Conservation (phyloP, 2,888 invertebrate genomes). For the Geophilus truncorum region DNA sequence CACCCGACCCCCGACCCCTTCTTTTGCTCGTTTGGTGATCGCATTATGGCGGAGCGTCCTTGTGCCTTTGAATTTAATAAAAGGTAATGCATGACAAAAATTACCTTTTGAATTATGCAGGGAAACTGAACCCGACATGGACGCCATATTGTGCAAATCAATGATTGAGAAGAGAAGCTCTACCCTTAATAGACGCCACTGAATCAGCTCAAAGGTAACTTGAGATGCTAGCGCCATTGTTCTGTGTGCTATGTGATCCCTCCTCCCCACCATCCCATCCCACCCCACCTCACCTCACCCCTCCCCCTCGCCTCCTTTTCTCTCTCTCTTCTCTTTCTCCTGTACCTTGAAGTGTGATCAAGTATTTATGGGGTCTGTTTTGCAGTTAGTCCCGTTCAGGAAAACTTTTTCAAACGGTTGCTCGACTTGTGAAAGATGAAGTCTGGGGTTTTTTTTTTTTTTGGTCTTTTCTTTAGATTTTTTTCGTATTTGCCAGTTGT, state of each 20-base stretch:
- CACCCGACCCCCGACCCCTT: slow-evolving; percentile 12
- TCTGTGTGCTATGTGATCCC: slow-evolving; percentile 10
- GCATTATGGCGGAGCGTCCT: slow-evolving; percentile 27
- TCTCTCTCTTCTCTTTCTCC: not conserved
- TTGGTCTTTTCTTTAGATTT: not conserved
- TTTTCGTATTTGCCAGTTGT: not conserved
- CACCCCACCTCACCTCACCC: not conserved
- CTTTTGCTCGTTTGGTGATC: slow-evolving; percentile 23
- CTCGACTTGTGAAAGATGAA: not conserved
- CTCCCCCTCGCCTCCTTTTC: not conserved
- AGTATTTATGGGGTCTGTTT: slow-evolving; percentile 14
- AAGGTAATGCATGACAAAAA: slow-evolving; percentile 27
- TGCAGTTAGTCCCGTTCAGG: not conserved
- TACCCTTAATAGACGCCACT: slow-evolving; percentile 25
- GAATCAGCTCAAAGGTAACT: slow-evolving; percentile 27
- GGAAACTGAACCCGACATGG: slow-evolving; percentile 27
- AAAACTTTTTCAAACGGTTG: slow-evolving; percentile 7
- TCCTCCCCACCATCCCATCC: no score
- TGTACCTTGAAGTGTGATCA: slow-evolving; percentile 25
- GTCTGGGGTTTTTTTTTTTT: not conserved
- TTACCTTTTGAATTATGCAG: slow-evolving; percentile 21
- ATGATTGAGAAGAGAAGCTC: slow-evolving; percentile 22
- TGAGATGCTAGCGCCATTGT: slow-evolving; percentile 19
- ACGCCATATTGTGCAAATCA: slow-evolving; percentile 27
- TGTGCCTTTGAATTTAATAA: slow-evolving; percentile 27